Percentiles rank a stretch among this genome's conserved stretches.
Evolutionary conservation across 2,113 vertebrate genomes (phyloP).

Genomic region (Climacteris rufus): DNA sequence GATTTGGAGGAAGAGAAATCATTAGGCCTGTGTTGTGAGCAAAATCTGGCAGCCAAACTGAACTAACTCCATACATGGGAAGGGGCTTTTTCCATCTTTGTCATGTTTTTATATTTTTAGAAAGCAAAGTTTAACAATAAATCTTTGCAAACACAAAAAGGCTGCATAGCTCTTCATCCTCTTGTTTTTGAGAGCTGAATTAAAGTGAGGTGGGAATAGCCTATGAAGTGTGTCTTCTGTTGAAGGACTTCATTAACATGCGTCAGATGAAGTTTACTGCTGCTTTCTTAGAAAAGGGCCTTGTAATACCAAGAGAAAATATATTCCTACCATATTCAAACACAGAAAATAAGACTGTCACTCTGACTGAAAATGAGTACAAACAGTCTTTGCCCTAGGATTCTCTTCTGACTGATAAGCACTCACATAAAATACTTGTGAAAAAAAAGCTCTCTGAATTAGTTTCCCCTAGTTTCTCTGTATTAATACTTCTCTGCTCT

Average conservation of each 20-base stretch:
- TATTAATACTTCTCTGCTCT: neutral
- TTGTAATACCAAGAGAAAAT: neutral
- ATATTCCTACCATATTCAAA: neutral
- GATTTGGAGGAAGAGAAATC: neutral
- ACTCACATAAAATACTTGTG: neutral
- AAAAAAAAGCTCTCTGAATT: neutral
- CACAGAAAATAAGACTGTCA: neutral
- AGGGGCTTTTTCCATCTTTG: neutral
- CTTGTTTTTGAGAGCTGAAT: neutral
- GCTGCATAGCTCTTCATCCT: neutral
- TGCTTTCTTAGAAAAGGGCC: neutral
- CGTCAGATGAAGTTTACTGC: neutral
- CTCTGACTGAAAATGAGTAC: neutral
- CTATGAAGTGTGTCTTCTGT: neutral
- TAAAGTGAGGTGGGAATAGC: neutral
- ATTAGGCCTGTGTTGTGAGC: neutral
- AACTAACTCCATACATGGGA: neutral
- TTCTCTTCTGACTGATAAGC: neutral
- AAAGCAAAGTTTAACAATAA: neutral
- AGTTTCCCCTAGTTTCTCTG: neutral
- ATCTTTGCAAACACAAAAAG: neutral
- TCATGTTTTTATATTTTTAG: neutral
- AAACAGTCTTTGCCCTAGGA: neutral
- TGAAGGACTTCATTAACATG: neutral
- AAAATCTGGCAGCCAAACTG: neutral